phyloP scores from a whole-genome alignment of 2,888 invertebrate species.

The Heterodera filipjevi region DNA sequence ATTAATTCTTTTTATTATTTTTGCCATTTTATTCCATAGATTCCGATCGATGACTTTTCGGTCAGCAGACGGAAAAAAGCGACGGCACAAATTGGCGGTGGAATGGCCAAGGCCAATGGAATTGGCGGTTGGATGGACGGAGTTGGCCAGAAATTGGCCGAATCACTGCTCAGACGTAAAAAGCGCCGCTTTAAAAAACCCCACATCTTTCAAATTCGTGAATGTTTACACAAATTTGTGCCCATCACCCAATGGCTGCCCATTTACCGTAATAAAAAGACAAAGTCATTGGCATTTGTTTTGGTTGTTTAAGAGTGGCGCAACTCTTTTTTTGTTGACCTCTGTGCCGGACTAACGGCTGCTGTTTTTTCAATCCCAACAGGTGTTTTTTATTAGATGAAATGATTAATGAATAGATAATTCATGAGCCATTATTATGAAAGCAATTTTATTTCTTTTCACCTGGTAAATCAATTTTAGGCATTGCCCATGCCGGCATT shows the following conservation, averaged over 20 bases:
- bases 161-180: neutral
- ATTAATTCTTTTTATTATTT: neutral
- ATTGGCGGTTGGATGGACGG: neutral
- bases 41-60: neutral
- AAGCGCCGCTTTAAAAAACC: neutral
- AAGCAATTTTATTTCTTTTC: slow-evolving; percentile 22
- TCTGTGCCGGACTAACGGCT: slow-evolving; percentile 63
- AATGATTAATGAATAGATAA: no score
- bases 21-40: neutral
- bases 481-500: slow-evolving; percentile 63
- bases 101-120: neutral
- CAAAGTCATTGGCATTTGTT: neutral
- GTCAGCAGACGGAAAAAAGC: neutral
- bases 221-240: slow-evolving; percentile 35
- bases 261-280: slow-evolving; percentile 45
- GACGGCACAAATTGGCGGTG: neutral
- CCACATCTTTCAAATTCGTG: neutral
- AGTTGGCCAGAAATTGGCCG: neutral
- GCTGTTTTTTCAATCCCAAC: slow-evolving; percentile 63
- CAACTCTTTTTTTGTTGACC: slow-evolving; percentile 60
- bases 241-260: slow-evolving; percentile 53
- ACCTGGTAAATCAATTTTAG: no score
- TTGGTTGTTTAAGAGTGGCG: slow-evolving; percentile 42
- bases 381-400: no score
- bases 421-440: no score